Conservation (phyloP, 2,797 vertebrate genomes). For the Fistularia commersonii region DNA sequence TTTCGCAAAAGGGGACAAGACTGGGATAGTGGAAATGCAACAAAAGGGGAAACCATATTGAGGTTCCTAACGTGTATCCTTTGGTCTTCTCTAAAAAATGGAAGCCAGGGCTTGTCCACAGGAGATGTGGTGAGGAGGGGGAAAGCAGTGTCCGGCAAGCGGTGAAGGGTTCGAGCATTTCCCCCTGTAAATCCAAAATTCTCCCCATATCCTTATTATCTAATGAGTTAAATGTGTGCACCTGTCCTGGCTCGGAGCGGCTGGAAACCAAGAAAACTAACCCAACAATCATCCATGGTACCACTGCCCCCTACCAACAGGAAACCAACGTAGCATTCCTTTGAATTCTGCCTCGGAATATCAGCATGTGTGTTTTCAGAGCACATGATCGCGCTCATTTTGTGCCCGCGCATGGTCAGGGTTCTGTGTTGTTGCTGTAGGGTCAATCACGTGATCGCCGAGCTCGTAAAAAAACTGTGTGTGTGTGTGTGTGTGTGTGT, state of each 20-base stretch:
- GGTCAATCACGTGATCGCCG: no score
- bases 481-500: not conserved
- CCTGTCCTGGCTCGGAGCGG: not conserved
- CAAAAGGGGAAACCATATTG: slow-evolving; percentile 64
- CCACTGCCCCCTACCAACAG: slow-evolving; percentile 61
- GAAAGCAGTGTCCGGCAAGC: slow-evolving; percentile 7
- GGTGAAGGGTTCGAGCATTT: no score
- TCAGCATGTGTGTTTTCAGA: no score
- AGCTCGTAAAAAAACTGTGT: no score
- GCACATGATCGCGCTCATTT: no score
- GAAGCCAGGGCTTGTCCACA: slow-evolving; percentile 31
- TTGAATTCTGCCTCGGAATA: slow-evolving; percentile 8
- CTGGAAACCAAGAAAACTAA: not conserved
- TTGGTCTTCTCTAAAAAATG: slow-evolving; percentile 45
- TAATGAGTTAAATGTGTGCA: slow-evolving; percentile 7
- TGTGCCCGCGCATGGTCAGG: no score
- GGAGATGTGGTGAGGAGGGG: slow-evolving; percentile 18
- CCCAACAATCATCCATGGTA: slow-evolving; percentile 35
- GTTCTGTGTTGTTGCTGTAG: no score
- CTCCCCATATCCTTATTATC: not conserved
- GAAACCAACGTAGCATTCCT: slow-evolving; percentile 41
- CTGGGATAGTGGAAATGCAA: slow-evolving; percentile 44
- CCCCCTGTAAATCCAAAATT: no score
- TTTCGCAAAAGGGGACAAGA: slow-evolving; percentile 66
- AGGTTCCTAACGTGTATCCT: slow-evolving; percentile 59